These are phyloP conservation scores for Xanthorhoe spadicearia DNA, from an alignment of 2,888 invertebrate genomes.

Conservation along the genomic window DNA sequence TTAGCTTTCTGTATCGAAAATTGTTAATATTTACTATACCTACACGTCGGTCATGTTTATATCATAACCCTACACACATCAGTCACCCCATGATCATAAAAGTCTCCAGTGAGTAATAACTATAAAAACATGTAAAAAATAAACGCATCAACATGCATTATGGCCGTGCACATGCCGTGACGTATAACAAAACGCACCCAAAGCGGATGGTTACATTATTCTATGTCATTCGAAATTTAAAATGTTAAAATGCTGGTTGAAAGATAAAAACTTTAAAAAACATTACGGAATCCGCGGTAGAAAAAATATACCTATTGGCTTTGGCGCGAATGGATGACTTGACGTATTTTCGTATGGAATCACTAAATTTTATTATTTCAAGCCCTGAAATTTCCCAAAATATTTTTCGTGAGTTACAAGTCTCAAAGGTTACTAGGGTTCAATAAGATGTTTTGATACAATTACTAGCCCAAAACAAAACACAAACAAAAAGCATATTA, in stretches of 20 bases:
- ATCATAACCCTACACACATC: conserved; percentile 42
- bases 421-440: too few relatives aligned
- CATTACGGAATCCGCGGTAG: neutral
- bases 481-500: too few relatives aligned
- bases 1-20: neutral
- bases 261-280: neutral
- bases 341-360: neutral
- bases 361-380: neutral
- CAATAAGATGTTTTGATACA: too few relatives aligned
- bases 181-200: conserved; percentile 37
- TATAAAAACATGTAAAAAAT: conserved; percentile 60
- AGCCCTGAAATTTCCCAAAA: too few relatives aligned
- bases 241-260: conserved; percentile 13
- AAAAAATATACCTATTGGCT: neutral
- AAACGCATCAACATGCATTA: conserved; percentile 52
- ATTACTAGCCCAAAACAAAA: too few relatives aligned
- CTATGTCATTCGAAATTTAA: conserved; percentile 27
- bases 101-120: conserved; percentile 59
- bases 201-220: conserved; percentile 23
- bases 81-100: conserved; percentile 64
- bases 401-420: too few relatives aligned
- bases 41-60: neutral
- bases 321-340: conserved; percentile 2
- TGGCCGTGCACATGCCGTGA: conserved; percentile 40
- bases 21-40: neutral